Percentiles rank a stretch among this genome's conserved stretches.
These are phyloP conservation scores for Nesometra sesokonis DNA, from an alignment of 35 echinoderm and acorn worm species.

Conservation along the genomic window DNA sequence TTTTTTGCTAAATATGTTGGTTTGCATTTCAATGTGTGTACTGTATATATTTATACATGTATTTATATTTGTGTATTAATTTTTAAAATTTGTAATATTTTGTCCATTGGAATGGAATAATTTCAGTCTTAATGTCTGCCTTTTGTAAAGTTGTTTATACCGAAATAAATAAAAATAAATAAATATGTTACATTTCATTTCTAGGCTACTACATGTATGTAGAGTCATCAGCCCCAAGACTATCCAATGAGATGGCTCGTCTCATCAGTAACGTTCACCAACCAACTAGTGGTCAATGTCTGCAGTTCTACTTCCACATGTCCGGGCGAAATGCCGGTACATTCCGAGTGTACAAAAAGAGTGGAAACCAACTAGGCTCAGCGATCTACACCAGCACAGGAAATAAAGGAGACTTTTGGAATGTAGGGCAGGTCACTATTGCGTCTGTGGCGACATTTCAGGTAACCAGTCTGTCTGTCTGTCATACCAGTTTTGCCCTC, in stretches of 20 bases:
- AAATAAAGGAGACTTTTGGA: background rate
- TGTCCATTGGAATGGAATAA: no score
- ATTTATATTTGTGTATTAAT: no score
- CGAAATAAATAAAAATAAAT: no score
- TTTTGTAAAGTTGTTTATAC: no score
- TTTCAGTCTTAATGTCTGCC: no score
- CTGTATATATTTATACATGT: no score
- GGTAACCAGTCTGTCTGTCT: background rate
- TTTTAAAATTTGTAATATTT: no score
- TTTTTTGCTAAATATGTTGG: no score
- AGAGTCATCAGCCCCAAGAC: slow-evolving; percentile 15
- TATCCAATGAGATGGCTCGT: background rate
- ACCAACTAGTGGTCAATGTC: background rate
- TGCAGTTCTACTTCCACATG: slow-evolving; percentile 7
- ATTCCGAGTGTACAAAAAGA: background rate
- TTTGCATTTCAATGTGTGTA: no score
- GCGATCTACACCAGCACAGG: background rate
- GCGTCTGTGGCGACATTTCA: background rate
- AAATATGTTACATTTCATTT: no score
- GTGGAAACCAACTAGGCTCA: background rate
- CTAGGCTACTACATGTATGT: slow-evolving; percentile 62
- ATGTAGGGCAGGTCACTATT: background rate
- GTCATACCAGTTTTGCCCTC: no score
- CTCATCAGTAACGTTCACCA: background rate
- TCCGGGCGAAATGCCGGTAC: background rate